Evolutionary conservation across 53 echinoderm and acorn worm species (phyloP).

Genomic region (Antedon mediterranea): DNA sequence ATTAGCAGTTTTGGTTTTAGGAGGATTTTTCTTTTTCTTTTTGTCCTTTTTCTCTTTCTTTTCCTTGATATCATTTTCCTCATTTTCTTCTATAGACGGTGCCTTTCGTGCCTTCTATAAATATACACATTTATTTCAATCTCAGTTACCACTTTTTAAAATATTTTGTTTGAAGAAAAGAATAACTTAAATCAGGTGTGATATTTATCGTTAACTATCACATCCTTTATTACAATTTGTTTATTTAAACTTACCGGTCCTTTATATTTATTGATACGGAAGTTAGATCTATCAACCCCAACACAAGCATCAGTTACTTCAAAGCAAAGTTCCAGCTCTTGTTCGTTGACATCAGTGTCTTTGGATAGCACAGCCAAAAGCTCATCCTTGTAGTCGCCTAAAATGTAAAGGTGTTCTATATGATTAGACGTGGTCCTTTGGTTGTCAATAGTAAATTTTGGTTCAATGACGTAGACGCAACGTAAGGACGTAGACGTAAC

Average conservation of each 20-base stretch:
- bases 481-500: no score
- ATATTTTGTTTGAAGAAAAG: not conserved
- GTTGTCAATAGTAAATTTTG: no score
- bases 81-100: not conserved
- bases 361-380: conserved; percentile 40
- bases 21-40: not conserved
- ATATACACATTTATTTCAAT: not conserved
- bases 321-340: conserved; percentile 43
- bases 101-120: not conserved
- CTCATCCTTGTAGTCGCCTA: conserved; percentile 63
- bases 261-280: conserved; percentile 85
- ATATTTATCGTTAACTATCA: not conserved
- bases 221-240: not conserved
- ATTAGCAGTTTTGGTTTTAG: not conserved
- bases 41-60: not conserved
- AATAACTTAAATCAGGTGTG: not conserved
- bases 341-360: conserved; percentile 15
- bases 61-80: not conserved
- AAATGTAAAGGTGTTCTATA: not conserved
- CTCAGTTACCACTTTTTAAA: not conserved
- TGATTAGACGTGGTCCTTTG: no score
- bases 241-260: conserved; percentile 55
- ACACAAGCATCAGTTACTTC: conserved; percentile 63
- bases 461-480: no score
- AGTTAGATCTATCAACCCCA: conserved; percentile 61